phyloP scores from a whole-genome alignment of 37 sponge, comb jelly and placozoan species.

The Diacarnus erythraeanus region DNA sequence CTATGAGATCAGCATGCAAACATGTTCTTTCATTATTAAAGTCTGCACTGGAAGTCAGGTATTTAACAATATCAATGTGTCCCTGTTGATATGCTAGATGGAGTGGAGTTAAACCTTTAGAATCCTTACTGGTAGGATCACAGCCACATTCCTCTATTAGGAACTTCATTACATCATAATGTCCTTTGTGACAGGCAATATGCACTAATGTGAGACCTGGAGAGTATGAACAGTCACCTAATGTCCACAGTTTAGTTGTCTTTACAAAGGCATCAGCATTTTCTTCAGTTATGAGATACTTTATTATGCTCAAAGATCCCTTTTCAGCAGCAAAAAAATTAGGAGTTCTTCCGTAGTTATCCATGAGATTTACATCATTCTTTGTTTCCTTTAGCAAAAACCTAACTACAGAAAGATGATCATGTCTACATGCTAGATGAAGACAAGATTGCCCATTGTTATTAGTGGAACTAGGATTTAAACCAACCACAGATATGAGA shows the following conservation, averaged over 20 bases:
- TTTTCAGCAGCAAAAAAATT: background rate
- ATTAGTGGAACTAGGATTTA: background rate
- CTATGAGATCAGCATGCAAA: background rate
- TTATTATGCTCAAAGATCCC: background rate
- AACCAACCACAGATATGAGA: background rate
- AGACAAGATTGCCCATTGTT: background rate
- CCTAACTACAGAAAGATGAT: background rate
- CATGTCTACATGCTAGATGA: constrained; percentile 1
- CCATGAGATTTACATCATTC: background rate
- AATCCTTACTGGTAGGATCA: background rate
- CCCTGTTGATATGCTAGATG: background rate
- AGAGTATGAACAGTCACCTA: background rate
- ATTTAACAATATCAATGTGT: background rate
- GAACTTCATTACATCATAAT: background rate
- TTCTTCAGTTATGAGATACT: background rate
- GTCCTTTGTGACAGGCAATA: background rate
- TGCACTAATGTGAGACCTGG: background rate
- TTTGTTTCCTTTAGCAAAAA: background rate
- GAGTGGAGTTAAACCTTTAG: background rate
- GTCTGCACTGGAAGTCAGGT: no score
- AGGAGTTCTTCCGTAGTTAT: background rate
- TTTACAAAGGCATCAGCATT: background rate
- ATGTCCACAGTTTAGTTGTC: background rate
- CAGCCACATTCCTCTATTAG: background rate
- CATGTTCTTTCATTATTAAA: background rate